Conservation (phyloP, 1,140 invertebrate genomes). For the Harlomillsia oculata region DNA sequence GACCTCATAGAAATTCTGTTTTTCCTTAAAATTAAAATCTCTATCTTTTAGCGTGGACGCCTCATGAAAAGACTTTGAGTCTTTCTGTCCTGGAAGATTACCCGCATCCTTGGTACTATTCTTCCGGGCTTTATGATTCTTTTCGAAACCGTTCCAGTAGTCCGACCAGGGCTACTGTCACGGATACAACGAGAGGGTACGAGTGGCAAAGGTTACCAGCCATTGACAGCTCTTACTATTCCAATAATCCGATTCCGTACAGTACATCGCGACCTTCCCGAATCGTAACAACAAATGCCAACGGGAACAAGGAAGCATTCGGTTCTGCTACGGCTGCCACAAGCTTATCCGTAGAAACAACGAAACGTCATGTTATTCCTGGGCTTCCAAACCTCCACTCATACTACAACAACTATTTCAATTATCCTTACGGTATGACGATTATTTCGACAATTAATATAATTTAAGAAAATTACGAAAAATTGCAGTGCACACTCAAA, state of each 20-base stretch:
- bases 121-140: background rate
- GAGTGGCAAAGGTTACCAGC: slow-evolving; percentile 4
- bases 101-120: background rate
- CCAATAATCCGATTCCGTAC: background rate
- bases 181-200: background rate
- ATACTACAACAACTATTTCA: background rate
- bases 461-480: no score
- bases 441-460: no score
- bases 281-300: background rate
- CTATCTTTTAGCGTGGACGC: background rate
- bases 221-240: background rate
- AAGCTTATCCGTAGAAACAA: no score
- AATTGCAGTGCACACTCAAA: no score
- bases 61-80: slow-evolving; percentile 16
- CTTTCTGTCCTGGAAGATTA: slow-evolving; percentile 15
- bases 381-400: no score
- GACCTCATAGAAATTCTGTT: background rate
- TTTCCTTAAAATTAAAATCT: background rate
- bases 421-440: background rate
- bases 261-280: background rate
- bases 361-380: no score
- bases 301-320: background rate
- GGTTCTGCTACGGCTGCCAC: background rate
- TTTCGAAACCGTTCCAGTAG: background rate
- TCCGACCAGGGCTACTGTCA: background rate